Evolutionary conservation across 2,888 invertebrate genomes (phyloP).

Genomic region (Sylvicola cinctus): DNA sequence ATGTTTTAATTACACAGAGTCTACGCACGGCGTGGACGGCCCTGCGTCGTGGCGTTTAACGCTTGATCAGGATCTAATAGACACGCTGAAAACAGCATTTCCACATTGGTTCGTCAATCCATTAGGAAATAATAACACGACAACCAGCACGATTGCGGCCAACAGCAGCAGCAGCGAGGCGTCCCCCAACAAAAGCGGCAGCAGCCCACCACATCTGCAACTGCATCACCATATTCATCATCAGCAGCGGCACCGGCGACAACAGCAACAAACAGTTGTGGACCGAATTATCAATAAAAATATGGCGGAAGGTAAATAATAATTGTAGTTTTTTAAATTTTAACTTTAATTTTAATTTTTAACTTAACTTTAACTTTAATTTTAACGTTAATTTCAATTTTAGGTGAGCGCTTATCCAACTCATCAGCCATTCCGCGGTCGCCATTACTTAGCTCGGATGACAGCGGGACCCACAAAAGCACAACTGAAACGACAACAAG

Average conservation of each 20-base stretch:
- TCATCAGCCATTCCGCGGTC: constrained; percentile 10
- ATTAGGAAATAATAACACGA: neutral
- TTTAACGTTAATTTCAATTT: too few species aligned
- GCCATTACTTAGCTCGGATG: constrained; percentile 18
- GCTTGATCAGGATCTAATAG: constrained; percentile 79
- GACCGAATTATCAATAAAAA: too few species aligned
- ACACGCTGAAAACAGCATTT: constrained; percentile 80
- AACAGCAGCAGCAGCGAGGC: neutral
- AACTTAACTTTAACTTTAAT: neutral
- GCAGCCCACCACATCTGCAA: constrained; percentile 11
- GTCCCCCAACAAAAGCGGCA: neutral
- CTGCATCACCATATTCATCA: constrained; percentile 2
- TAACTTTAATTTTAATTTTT: neutral
- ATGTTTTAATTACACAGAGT: constrained; percentile 37
- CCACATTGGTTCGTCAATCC: constrained; percentile 72
- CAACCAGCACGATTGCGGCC: too few species aligned
- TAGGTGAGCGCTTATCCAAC: constrained; percentile 22
- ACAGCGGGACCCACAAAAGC: constrained; percentile 19
- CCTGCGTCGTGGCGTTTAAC: constrained; percentile 80
- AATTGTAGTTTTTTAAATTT: neutral
- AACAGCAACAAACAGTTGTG: too few species aligned
- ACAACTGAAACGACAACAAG: constrained; percentile 13
- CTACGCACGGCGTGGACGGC: constrained; percentile 49
- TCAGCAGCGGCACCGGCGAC: constrained; percentile 5
- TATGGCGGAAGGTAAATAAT: neutral